Conservation (phyloP, 2,113 vertebrate genomes). For the Chaetodon auriga region DNA sequence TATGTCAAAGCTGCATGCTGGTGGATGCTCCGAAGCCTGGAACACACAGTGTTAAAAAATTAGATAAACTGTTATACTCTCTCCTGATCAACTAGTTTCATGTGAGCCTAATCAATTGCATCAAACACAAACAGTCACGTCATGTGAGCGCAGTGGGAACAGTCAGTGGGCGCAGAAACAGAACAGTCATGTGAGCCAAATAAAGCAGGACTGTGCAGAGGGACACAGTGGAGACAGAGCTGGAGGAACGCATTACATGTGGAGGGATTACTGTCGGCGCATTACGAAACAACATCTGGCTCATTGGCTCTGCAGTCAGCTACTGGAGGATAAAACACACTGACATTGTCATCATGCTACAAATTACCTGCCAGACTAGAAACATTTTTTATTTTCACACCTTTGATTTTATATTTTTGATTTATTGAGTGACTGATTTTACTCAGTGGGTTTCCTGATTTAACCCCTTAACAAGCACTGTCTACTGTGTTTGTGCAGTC, state of each 20-base stretch:
- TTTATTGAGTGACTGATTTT: too few species aligned
- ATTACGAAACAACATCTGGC: background rate
- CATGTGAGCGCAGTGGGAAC: constrained; percentile 15
- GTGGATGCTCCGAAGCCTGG: background rate
- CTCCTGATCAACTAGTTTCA: constrained; percentile 33
- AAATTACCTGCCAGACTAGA: background rate
- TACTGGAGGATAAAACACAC: background rate
- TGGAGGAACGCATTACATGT: background rate
- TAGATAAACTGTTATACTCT: background rate
- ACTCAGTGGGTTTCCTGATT: too few species aligned
- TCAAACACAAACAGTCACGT: constrained; percentile 3
- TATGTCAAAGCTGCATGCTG: background rate
- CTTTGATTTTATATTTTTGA: background rate
- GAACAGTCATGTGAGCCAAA: constrained; percentile 35
- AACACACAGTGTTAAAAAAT: too few species aligned
- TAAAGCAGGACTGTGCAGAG: constrained; percentile 21
- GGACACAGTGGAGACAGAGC: background rate
- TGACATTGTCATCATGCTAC: background rate
- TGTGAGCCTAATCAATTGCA: constrained; percentile 42
- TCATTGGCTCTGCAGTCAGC: background rate
- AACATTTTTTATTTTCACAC: background rate
- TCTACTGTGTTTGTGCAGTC: background rate
- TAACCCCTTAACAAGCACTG: background rate
- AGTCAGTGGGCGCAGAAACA: background rate
- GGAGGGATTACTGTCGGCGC: background rate